A percentile compares a stretch with the other conserved stretches of the same genome.
These are phyloP conservation scores for Hartigia nigra DNA, from an alignment of 2,888 invertebrate species.

Conservation along the genomic window DNA sequence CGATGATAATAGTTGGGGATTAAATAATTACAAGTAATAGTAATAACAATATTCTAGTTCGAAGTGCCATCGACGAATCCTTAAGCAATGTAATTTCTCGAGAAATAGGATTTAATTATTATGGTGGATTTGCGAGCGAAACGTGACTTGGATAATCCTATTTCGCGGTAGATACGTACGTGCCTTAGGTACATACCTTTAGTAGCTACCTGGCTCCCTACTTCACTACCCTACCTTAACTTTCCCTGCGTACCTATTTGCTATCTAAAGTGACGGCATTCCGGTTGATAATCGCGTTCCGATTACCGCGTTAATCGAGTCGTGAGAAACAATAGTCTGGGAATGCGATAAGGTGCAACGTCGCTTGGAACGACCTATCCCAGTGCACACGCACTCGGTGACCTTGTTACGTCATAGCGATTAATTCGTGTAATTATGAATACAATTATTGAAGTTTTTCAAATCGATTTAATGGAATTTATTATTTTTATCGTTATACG, in stretches of 20 bases:
- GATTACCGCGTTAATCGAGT: conserved; percentile 25
- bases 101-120: neutral
- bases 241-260: neutral
- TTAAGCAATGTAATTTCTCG: no score
- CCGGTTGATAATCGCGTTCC: conserved; percentile 16
- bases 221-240: neutral
- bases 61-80: neutral
- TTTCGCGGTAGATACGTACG: neutral
- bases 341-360: conserved; percentile 11
- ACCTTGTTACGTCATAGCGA: neutral
- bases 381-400: neutral
- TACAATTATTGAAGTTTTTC: neutral
- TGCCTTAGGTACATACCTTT: neutral
- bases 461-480: neutral
- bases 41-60: neutral
- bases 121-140: neutral
- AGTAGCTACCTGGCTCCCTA: neutral
- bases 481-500: neutral
- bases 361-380: neutral
- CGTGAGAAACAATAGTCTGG: conserved; percentile 20
- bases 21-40: neutral
- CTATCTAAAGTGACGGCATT: neutral
- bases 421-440: neutral
- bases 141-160: neutral
- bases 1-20: neutral